Percentiles rank a stretch among this genome's conserved stretches.
Conservation (phyloP, 2,888 invertebrate species). For the Lucinisca nassula region DNA sequence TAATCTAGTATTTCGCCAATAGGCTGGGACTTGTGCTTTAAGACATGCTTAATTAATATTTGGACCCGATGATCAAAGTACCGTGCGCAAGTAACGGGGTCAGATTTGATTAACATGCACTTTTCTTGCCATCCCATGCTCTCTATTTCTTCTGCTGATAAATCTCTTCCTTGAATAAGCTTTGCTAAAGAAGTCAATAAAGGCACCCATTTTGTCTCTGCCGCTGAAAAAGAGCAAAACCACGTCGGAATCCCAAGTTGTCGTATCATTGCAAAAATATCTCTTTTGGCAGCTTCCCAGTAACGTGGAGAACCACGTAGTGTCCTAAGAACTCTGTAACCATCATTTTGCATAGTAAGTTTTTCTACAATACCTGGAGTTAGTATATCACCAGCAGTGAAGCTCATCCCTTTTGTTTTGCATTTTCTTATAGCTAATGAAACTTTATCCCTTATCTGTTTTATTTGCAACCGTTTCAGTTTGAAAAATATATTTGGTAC, state of each 20-base stretch:
- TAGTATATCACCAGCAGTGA: conserved; percentile 41
- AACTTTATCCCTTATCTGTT: too few species aligned
- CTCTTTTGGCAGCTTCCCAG: neutral
- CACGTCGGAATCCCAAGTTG: neutral
- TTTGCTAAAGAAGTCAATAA: conserved; percentile 27
- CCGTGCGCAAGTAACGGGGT: conserved; percentile 67
- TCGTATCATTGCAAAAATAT: neutral
- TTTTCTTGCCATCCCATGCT: conserved; percentile 60
- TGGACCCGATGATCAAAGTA: conserved; percentile 65
- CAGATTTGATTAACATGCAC: conserved; percentile 61
- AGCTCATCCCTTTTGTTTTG: conserved; percentile 14
- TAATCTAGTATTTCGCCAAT: conserved; percentile 62
- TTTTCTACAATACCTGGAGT: conserved; percentile 44
- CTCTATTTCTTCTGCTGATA: conserved; percentile 10
- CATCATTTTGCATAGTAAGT: neutral
- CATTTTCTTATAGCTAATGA: too few species aligned
- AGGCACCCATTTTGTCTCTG: conserved; percentile 32
- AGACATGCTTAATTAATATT: conserved; percentile 46
- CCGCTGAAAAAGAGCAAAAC: conserved; percentile 36
- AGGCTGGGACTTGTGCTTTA: conserved; percentile 45
- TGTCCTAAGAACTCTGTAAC: neutral
- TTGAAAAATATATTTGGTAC: conserved; percentile 49
- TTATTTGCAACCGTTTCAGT: conserved; percentile 44
- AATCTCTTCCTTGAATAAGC: conserved; percentile 25
- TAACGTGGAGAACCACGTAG: neutral